phyloP scores from a whole-genome alignment of 2,113 vertebrate genomes.

The Pseudopodoces humilis region DNA sequence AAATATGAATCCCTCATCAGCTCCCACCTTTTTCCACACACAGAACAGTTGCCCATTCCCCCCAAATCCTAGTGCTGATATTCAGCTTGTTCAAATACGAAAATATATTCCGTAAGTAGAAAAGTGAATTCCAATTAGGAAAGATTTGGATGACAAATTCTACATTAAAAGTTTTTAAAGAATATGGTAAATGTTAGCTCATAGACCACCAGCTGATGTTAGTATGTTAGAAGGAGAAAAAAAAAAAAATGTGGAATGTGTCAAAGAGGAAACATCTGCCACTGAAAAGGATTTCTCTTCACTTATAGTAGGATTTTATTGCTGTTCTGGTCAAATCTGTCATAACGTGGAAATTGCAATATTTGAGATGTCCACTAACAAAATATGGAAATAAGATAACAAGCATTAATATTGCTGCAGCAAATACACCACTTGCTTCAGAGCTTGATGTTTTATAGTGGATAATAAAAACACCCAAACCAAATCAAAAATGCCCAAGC shows the following conservation, averaged over 20 bases:
- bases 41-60: not conserved
- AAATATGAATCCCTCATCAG: not conserved
- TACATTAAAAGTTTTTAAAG: not conserved
- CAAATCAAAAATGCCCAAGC: not conserved
- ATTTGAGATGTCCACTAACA: not conserved
- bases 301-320: not conserved
- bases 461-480: not conserved
- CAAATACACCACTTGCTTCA: not conserved
- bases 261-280: not conserved
- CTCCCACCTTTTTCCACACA: not conserved
- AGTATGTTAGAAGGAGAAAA: not conserved
- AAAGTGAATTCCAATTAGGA: not conserved
- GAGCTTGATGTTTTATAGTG: not conserved
- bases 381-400: not conserved
- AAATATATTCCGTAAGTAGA: not conserved
- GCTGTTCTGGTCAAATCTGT: not conserved
- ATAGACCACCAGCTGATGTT: not conserved
- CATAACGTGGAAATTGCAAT: not conserved
- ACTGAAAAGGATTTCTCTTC: not conserved
- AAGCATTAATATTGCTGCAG: not conserved
- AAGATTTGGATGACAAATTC: not conserved
- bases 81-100: not conserved
- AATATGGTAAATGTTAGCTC: not conserved
- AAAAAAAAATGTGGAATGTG: not conserved
- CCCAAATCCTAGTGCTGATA: not conserved